Evolutionary conservation across 2,888 invertebrate species (phyloP).

Genomic region (Hipparchia sbordonii): DNA sequence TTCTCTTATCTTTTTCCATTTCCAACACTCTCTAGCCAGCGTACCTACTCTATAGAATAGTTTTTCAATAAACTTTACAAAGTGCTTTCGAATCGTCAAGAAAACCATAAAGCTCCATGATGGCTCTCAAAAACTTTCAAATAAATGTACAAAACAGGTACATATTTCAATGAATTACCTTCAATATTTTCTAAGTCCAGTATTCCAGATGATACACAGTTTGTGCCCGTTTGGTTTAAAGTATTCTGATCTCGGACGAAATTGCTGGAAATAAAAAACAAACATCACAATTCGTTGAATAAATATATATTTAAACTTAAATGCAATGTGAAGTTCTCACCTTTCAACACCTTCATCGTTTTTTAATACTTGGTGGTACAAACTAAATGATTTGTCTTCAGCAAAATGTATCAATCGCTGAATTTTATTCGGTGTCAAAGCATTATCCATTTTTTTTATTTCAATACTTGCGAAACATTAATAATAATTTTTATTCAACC

Average conservation of each 20-base stretch:
- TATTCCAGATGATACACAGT: conserved; percentile 69
- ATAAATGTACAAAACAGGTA: conserved; percentile 2
- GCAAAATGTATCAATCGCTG: conserved; percentile 68
- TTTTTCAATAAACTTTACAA: too few relatives aligned
- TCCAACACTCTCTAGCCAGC: too few relatives aligned
- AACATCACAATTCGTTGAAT: neutral
- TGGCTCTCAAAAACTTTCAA: neutral
- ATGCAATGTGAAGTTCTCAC: conserved; percentile 39
- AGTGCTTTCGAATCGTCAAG: too few relatives aligned
- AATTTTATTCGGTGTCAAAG: conserved; percentile 72
- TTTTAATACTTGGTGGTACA: conserved; percentile 48
- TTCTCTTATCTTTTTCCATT: too few relatives aligned
- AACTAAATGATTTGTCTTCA: conserved; percentile 65
- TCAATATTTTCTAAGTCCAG: conserved; percentile 69
- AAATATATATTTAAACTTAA: too few relatives aligned
- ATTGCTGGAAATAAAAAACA: conserved; percentile 24
- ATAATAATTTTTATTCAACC: neutral
- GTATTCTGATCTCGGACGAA: conserved; percentile 41
- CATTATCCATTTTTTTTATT: conserved; percentile 61
- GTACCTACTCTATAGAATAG: too few relatives aligned
- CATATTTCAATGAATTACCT: too few relatives aligned
- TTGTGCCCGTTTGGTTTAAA: conserved; percentile 48
- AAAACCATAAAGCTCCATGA: neutral
- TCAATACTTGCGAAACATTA: conserved; percentile 12
- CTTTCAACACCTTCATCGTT: conserved; percentile 54